Percentiles rank a stretch among this genome's conserved stretches.
Conservation (phyloP, 2,113 vertebrate species). For the Herpetotheres cachinnans region DNA sequence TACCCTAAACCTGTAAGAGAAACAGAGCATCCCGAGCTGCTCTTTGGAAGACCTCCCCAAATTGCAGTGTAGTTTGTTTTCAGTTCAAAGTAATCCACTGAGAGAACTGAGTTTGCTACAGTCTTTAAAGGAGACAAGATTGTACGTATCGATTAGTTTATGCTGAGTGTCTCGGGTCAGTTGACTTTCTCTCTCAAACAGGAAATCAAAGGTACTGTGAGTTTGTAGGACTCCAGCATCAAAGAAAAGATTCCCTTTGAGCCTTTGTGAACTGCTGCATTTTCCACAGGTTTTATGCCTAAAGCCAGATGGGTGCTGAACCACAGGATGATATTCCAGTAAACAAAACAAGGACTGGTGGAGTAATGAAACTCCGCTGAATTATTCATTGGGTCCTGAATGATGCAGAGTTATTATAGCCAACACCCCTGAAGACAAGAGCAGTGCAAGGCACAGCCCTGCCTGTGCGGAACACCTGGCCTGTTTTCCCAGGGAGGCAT, state of each 20-base stretch:
- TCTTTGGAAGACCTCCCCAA: background rate
- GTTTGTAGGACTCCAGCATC: background rate
- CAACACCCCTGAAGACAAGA: background rate
- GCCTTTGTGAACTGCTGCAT: background rate
- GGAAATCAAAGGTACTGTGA: background rate
- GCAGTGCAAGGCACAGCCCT: background rate
- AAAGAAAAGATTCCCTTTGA: background rate
- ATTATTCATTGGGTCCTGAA: constrained; percentile 56
- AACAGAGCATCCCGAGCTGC: background rate
- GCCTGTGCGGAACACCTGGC: background rate
- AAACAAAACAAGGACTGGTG: constrained; percentile 4
- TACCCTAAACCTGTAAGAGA: background rate
- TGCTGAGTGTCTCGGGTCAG: background rate
- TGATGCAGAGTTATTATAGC: background rate
- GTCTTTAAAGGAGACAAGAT: background rate
- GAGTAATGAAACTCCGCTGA: constrained; percentile 5
- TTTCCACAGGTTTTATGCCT: background rate
- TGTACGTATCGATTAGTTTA: background rate
- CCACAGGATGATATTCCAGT: background rate
- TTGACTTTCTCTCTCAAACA: background rate
- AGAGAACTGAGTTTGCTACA: background rate
- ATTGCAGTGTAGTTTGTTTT: background rate
- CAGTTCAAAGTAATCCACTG: background rate
- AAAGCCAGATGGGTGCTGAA: background rate
- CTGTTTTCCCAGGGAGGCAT: background rate